Base-by-base conservation (phyloP, 2,797 vertebrate genomes). In the Holocentrus rufus region DNA sequence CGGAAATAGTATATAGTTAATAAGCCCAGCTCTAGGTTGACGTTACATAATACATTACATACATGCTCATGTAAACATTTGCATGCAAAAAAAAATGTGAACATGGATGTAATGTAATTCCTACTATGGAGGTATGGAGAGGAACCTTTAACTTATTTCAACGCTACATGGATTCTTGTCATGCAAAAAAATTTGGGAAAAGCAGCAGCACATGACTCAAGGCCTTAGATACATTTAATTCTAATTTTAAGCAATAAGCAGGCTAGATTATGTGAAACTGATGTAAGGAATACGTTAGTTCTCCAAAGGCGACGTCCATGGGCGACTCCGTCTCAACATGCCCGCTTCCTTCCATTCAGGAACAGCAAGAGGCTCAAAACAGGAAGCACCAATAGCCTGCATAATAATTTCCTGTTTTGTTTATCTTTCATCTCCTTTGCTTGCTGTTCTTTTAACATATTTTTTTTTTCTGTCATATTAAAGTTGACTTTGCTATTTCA, bases 301-400 rank as follows among this genome's bases (percentile, higher is more conserved):
- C 34, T 65, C 25, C 59, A 20, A 47, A 56, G 49, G 52, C 81
- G 55, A 46, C 2, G 22, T 46, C 18, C 46, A 49, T 13, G 36
- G 68, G 80, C 76, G 25, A 70, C 84, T 82, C 77, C 86, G 77
- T 79, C 64, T 84, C 77, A 71, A 20, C 69, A 64, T 82, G 75
- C 73, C 83, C 63, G 83, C 83, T 92, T 90, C 89, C 90, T 80
- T 79, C 72, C 74, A 85, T 88, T 89, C 79, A 89, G 54, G 52
- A 88, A 83, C 74, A 62, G 70, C 77, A 83, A 73, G 64, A 65
- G 34, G 4, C 34, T 74, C 65, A 81, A 82, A 89, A 88, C 83
- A 89, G 85, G 87, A 89, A 87, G 72, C 70, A 77, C 59, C 74
- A 72, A 84, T 82, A 63, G 70, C 42, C 65, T 59, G 73, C 14